phyloP scores from a whole-genome alignment of 2,113 vertebrate genomes.

The Sturnira hondurensis region DNA sequence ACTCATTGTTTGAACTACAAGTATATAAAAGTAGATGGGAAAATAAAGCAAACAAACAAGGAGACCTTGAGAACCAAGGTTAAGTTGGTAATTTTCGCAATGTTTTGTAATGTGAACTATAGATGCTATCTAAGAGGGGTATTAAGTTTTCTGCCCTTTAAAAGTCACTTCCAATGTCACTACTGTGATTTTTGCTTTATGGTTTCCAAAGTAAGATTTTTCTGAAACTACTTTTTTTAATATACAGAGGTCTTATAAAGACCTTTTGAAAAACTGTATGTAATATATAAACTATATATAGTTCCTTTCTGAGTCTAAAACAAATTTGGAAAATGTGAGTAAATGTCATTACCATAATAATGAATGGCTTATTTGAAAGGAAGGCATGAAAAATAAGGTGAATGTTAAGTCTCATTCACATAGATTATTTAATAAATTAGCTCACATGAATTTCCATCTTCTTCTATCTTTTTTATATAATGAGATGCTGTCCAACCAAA shows the following conservation, averaged over 20 bases:
- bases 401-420: neutral
- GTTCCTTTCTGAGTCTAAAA: neutral
- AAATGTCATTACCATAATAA: neutral
- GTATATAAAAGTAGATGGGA: constrained; percentile 15
- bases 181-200: neutral
- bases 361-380: neutral
- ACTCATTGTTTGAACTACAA: constrained; percentile 53
- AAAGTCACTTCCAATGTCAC: constrained; percentile 59
- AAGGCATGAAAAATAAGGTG: neutral
- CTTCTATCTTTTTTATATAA: neutral
- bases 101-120: constrained; percentile 42
- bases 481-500: neutral
- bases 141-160: constrained; percentile 47
- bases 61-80: constrained; percentile 60
- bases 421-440: neutral
- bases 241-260: neutral
- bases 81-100: constrained; percentile 56
- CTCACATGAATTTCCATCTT: neutral
- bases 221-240: neutral
- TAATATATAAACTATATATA: neutral
- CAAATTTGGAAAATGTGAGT: neutral
- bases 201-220: neutral
- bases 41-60: constrained; percentile 55
- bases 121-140: constrained; percentile 44
- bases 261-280: neutral